Evolutionary conservation across 2,888 invertebrate genomes (phyloP), one percentile per base, ranked within the genome.

Genomic region (Drosophila borborema): DNA sequence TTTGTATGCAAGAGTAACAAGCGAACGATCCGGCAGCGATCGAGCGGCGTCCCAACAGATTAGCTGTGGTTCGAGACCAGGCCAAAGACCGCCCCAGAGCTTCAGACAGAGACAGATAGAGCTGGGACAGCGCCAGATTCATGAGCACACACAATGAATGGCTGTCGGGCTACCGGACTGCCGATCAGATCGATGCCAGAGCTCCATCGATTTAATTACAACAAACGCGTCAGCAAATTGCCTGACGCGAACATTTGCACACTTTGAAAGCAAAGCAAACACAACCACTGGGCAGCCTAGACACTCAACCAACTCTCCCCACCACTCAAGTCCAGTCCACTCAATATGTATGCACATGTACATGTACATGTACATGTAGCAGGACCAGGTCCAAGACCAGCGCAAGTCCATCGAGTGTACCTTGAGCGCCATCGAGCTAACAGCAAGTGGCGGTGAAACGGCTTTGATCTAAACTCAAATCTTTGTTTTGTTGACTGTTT

Each of bases 1-100:
- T 91, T 91, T 91, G 92, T 91, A 92, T 91, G 92, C 91, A 91
- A 90, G 86, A 90, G 86, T 89, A 91, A 91, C 91, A 91, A 86
- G 85, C 84, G 64, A 86, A 65, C 89, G 78, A 72, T 78, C 79
- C 38, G 23, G 23, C 81, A 70, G 65, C 89, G 79, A 73, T 78
- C 80, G 72, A 77, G 61, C 79, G 71, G 88, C 74, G 90, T 84
- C 84, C 84, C 84, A 89, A 71, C 84, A 84, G 84, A 84, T 84
- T 84, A 84, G 86, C 82, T 67, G 85, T 56, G 60, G 77, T 48
- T 34, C 70, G 61, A 64, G 68, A 69, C 76, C 82, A 49, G 77
- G 72, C 84, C 76, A 68, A 70, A 85, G 84, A 84, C 84, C 89
- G 89, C 84, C 90, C 90, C 88, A 89, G 79, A 81, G 87, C 58